Conservation (phyloP, 2,888 invertebrate genomes). For the Scaptomyza cyrtandrae region DNA sequence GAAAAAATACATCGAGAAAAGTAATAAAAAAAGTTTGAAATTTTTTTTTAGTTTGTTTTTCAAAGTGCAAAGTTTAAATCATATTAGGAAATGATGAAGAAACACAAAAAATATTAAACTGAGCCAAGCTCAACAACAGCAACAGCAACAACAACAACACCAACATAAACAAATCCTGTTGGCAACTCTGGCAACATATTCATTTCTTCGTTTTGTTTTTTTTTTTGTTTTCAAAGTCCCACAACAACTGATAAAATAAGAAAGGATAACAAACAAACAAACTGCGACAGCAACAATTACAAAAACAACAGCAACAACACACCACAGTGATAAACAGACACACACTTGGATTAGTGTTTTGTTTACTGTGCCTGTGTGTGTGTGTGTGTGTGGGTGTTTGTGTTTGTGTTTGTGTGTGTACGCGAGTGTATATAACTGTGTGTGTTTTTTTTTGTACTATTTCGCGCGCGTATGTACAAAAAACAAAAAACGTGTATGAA, state of each 20-base stretch:
- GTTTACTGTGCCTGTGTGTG: constrained; percentile 63
- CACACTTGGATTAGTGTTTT: constrained; percentile 82
- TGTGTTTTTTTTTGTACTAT: constrained; percentile 18
- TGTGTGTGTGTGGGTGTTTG: background rate
- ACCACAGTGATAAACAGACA: constrained; percentile 70
- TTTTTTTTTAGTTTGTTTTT: constrained; percentile 59
- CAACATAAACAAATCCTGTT: constrained; percentile 23
- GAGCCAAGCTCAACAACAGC: constrained; percentile 60
- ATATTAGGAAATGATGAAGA: constrained; percentile 65
- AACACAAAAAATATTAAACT: constrained; percentile 67
- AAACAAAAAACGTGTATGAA: constrained; percentile 21
- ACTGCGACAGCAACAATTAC: constrained; percentile 24
- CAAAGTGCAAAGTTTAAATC: constrained; percentile 30
- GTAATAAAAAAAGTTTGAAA: constrained; percentile 10
- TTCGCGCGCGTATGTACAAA: constrained; percentile 15
- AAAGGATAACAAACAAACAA: constrained; percentile 11
- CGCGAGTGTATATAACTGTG: constrained; percentile 20
- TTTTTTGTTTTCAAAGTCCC: constrained; percentile 33
- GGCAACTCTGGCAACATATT: constrained; percentile 1
- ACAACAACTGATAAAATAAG: constrained; percentile 25
- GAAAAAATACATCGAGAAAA: background rate
- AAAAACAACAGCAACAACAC: constrained; percentile 19
- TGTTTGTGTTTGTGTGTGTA: background rate
- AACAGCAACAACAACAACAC: constrained; percentile 27
- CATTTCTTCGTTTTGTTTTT: constrained; percentile 21